phyloP scores from a whole-genome alignment of 2,888 invertebrate genomes.

The Himalopsyche anomala region DNA sequence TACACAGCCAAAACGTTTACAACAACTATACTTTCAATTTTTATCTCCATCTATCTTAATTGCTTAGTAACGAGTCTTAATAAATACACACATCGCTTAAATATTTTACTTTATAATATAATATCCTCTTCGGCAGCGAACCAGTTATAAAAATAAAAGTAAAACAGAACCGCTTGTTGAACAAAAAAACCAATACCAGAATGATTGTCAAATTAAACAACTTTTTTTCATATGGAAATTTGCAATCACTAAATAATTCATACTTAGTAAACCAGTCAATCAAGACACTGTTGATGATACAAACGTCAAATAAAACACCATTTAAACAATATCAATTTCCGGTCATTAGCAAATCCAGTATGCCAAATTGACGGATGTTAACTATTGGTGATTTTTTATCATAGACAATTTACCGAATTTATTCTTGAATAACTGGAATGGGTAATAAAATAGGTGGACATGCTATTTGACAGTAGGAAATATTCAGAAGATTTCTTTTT shows the following conservation, averaged over 20 bases:
- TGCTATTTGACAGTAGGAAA: background rate
- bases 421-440: slow-evolving; percentile 6
- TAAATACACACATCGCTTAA: too few species aligned
- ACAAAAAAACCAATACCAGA: too few species aligned
- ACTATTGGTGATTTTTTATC: background rate
- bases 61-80: too few species aligned
- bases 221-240: background rate
- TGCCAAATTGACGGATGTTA: background rate
- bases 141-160: too few species aligned
- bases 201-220: background rate
- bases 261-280: background rate
- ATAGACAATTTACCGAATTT: background rate
- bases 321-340: slow-evolving; percentile 2
- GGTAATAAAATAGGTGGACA: background rate
- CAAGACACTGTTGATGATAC: background rate
- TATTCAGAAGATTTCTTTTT: background rate
- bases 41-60: too few species aligned
- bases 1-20: too few species aligned
- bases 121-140: too few species aligned
- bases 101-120: too few species aligned
- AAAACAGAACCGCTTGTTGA: too few species aligned
- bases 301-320: background rate
- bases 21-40: too few species aligned
- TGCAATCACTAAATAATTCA: background rate
- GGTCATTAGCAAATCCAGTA: background rate